These are phyloP conservation scores for Phoebastria nigripes DNA, from an alignment of 2,797 vertebrate genomes.

Conservation along the genomic window DNA sequence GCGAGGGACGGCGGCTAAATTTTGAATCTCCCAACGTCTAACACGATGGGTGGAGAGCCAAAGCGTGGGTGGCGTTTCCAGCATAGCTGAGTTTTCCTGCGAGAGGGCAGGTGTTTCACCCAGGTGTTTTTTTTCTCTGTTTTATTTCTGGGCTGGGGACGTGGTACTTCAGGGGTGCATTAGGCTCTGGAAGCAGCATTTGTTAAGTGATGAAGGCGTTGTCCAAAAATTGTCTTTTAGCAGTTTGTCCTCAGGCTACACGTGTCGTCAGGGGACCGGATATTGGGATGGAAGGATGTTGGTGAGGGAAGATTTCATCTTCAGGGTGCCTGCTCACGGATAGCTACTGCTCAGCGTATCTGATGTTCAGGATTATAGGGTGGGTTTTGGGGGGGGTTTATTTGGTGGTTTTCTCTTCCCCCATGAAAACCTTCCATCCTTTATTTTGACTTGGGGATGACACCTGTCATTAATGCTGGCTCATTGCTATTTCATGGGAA, in stretches of 20 bases:
- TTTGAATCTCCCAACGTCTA: fast-evolving
- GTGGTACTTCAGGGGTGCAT: fast-evolving
- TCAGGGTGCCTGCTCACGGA: neutral
- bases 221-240: neutral
- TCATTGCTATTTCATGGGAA: neutral
- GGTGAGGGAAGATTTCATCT: neutral
- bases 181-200: fast-evolving
- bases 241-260: neutral
- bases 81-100: fast-evolving
- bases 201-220: fast-evolving
- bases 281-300: neutral
- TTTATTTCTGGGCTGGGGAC: fast-evolving
- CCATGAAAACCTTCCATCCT: neutral
- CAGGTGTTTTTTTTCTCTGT: fast-evolving
- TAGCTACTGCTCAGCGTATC: fast-evolving
- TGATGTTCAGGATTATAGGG: too few species aligned
- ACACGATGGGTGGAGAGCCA: fast-evolving
- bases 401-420: neutral
- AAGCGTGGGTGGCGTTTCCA: fast-evolving
- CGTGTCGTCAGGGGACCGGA: neutral
- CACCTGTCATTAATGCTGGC: fast-evolving
- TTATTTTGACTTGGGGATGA: neutral
- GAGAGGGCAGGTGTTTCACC: neutral
- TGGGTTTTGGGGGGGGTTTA: neutral
- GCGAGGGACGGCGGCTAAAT: fast-evolving